A percentile compares a stretch with the other conserved stretches of the same genome.
These are phyloP conservation scores for Macropodus opercularis DNA, from an alignment of 2,797 vertebrate species.

Conservation along the genomic window DNA sequence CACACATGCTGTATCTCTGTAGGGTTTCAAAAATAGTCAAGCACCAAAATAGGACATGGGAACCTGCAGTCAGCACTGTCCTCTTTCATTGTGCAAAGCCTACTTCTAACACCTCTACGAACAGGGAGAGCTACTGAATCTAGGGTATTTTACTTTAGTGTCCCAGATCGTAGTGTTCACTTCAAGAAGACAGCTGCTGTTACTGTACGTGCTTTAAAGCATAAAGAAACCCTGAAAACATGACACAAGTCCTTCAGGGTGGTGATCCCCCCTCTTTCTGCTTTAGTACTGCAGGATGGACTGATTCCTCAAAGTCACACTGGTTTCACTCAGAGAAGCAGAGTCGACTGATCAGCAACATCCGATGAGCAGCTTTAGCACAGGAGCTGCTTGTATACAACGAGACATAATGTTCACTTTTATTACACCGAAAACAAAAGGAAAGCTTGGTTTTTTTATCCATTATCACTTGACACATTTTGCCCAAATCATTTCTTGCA, in stretches of 20 bases:
- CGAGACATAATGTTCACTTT: background rate
- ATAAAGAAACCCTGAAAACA: background rate
- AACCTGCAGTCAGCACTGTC: constrained; percentile 60
- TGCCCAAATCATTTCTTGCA: too few species aligned
- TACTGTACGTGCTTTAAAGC: constrained; percentile 1
- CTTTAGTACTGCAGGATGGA: too few species aligned
- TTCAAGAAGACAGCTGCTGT: background rate
- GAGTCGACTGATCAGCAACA: constrained; percentile 7
- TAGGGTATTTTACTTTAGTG: constrained; percentile 23
- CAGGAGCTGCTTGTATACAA: constrained; percentile 11
- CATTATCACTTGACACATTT: too few species aligned
- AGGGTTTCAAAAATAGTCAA: constrained; percentile 56
- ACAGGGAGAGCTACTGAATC: constrained; percentile 15
- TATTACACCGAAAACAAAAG: too few species aligned
- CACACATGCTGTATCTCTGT: constrained; percentile 13
- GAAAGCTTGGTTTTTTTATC: too few species aligned
- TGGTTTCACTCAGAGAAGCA: constrained; percentile 12
- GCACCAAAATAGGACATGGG: constrained; percentile 52
- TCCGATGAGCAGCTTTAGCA: constrained; percentile 8
- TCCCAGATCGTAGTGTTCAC: constrained; percentile 36
- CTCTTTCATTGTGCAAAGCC: constrained; percentile 40
- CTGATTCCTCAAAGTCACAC: constrained; percentile 4
- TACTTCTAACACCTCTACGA: constrained; percentile 28
- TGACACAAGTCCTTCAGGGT: background rate
- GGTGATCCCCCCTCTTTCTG: background rate